Evolutionary conservation across 2,888 invertebrate genomes (phyloP), one percentile per base, ranked within the genome.

Genomic region (Troglohyphantes excavatus): DNA sequence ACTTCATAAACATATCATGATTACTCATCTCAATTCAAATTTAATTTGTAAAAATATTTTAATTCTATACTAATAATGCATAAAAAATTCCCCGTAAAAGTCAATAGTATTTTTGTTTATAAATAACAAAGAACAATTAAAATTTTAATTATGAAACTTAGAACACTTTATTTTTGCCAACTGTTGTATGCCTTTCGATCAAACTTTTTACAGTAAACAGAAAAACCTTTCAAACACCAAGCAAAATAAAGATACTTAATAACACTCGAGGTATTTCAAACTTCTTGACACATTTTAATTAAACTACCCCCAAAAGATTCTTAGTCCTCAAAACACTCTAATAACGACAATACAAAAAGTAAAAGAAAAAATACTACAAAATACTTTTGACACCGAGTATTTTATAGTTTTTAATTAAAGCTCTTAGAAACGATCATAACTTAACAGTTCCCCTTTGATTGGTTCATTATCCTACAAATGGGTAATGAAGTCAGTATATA

Each of bases 401-500:
- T 83, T 83, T 63, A 72, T 72, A n/a, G 27, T 63, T 83, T 81
- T 83, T 83, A 83, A 83, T 83, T 83, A 72, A 83, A 72, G 39
- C 39, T n/a, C 43, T 13, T 39, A 39, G 13, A 39, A 43, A n/a
- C 13, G 17, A 21, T 53, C 5, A 83, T 72, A 83, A 83, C 72
- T 83, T 72, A 23, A 43, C 39, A 6, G 23, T 21, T 53, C 21
- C 13, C 27, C 5, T 63, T 61, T 43, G 61, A 72, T 46, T 61
- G 63, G 43, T 72, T 59, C 72, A 83, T 83, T 72, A 73, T 39
- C 72, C 26, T 61, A 73, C 33, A 83, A 83, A 72, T 83, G 70
- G 43, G 26, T 72, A 63, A 83, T 83, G 23, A 59, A 81, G 68
- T 59, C 53, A 23, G 17, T 13, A 39, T 39, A 39, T 39, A 0